phyloP scores from a whole-genome alignment of 2,888 invertebrate species.

The Timandra comae region DNA sequence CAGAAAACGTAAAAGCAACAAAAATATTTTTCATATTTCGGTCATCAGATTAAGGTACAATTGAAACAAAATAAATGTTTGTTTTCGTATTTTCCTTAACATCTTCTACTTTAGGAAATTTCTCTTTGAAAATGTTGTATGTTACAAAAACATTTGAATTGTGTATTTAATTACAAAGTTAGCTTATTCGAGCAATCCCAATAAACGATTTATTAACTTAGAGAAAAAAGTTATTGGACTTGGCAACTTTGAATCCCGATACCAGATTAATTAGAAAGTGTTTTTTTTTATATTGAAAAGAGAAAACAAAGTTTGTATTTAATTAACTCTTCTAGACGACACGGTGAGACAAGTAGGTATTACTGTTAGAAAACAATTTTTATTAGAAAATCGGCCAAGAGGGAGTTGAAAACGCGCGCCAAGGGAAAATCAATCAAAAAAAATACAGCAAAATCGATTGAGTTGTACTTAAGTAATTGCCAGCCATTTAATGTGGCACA shows the following conservation, averaged over 20 bases:
- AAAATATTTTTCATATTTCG: not conserved
- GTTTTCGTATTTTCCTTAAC: not conserved
- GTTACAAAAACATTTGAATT: not conserved
- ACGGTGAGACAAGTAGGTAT: too few species aligned
- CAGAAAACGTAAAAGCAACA: not conserved
- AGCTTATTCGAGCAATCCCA: not conserved
- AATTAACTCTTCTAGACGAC: not conserved
- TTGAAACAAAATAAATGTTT: not conserved
- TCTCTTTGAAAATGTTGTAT: too few species aligned
- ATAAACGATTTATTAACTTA: constrained; percentile 1
- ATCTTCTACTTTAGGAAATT: too few species aligned
- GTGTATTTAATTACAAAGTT: not conserved
- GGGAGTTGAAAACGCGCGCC: too few species aligned
- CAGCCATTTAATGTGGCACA: too few species aligned
- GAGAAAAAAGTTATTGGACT: not conserved
- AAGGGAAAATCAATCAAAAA: too few species aligned
- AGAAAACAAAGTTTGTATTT: constrained; percentile 2
- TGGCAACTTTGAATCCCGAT: constrained; percentile 3
- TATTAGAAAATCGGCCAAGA: too few species aligned
- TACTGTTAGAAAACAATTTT: too few species aligned
- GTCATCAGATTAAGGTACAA: too few species aligned
- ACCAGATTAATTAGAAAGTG: constrained; percentile 5
- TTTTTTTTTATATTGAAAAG: constrained; percentile 3
- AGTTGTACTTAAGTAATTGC: too few species aligned
- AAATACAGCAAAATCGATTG: too few species aligned